Conservation (phyloP, 1,140 invertebrate species). For the Ephestia elutella region DNA sequence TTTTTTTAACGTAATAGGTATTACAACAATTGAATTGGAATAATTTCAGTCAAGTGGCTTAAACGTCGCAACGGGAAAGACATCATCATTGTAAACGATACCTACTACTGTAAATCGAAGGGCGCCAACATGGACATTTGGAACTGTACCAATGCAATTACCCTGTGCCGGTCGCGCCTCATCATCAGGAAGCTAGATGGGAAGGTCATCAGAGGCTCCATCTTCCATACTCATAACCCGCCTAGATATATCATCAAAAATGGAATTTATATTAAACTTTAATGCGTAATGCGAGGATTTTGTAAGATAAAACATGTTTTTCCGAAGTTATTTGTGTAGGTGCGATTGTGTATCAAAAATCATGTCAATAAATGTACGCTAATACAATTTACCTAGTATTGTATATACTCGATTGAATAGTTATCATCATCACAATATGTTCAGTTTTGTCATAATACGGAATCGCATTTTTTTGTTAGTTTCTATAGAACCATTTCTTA, state of each 20-base stretch:
- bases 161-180: neutral
- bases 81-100: neutral
- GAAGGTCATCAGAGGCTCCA: neutral
- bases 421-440: too few species aligned
- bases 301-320: neutral
- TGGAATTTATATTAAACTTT: slow-evolving; percentile 5
- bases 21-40: neutral
- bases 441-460: too few species aligned
- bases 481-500: too few species aligned
- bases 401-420: too few species aligned
- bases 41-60: neutral
- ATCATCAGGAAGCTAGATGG: neutral
- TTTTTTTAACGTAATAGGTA: too few species aligned
- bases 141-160: slow-evolving; percentile 10
- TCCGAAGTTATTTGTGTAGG: neutral
- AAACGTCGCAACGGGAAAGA: neutral
- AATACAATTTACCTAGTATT: too few species aligned
- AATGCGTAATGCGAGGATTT: neutral
- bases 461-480: too few species aligned
- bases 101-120: neutral
- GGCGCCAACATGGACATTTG: neutral
- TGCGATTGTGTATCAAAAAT: too few species aligned
- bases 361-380: too few species aligned
- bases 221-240: slow-evolving; percentile 6
- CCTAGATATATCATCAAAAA: slow-evolving; percentile 9